Conservation (phyloP, 2,113 vertebrate species). For the Sorex fumeus region DNA sequence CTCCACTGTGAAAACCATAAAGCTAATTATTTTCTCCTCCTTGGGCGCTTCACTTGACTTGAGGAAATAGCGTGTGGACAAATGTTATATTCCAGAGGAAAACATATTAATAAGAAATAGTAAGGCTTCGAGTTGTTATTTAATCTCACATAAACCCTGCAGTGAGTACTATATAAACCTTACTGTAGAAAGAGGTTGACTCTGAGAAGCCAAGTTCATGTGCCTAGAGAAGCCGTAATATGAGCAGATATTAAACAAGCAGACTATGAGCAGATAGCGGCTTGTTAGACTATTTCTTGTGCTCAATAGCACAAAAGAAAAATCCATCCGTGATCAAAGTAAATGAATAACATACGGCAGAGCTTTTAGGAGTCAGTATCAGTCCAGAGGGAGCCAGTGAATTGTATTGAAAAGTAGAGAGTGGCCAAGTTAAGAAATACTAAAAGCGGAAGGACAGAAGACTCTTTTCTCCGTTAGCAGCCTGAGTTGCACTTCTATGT, state of each 20-base stretch:
- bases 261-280: not conserved
- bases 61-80: not conserved
- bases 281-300: not conserved
- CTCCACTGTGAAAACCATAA: not conserved
- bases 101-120: constrained; percentile 45
- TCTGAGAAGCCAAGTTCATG: not conserved
- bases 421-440: not conserved
- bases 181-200: not conserved
- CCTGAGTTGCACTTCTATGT: fast-evolving
- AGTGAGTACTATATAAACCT: not conserved
- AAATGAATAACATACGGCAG: not conserved
- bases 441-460: not conserved
- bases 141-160: constrained; percentile 9
- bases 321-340: not conserved
- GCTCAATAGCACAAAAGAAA: constrained; percentile 40
- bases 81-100: constrained; percentile 35
- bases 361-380: not conserved
- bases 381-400: not conserved
- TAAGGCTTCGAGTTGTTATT: not conserved
- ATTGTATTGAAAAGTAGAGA: not conserved
- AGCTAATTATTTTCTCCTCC: not conserved
- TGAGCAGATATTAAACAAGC: no score
- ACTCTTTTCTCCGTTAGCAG: not conserved
- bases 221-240: not conserved
- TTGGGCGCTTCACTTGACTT: not conserved